Conservation (phyloP, 2,113 vertebrate species). For the Tyto alba region DNA sequence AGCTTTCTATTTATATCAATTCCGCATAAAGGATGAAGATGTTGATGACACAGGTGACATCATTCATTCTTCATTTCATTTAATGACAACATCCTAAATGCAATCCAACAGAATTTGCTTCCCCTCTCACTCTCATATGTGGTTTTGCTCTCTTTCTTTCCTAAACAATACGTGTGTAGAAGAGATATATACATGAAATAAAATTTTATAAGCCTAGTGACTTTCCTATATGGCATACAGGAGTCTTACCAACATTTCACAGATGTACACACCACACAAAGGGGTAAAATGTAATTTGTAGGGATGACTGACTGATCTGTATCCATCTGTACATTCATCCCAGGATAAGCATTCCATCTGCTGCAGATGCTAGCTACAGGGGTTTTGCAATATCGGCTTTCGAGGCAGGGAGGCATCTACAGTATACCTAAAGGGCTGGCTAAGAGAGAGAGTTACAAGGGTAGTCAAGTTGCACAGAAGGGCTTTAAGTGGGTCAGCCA, state of each 20-base stretch:
- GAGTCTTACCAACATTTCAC: not conserved
- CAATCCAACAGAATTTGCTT: not conserved
- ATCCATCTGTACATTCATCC: conserved; percentile 13
- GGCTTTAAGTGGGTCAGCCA: conserved; percentile 20
- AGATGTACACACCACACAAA: conserved; percentile 6
- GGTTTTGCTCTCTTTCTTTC: not conserved
- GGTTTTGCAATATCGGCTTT: not conserved
- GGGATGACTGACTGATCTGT: conserved; percentile 17
- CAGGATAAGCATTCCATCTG: conserved; percentile 52
- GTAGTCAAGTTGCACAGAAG: not conserved
- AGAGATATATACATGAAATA: not conserved
- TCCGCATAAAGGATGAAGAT: not conserved
- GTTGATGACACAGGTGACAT: not conserved
- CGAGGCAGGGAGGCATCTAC: not conserved
- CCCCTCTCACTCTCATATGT: not conserved
- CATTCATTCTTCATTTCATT: not conserved
- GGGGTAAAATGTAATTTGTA: conserved; percentile 44
- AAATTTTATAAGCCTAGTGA: not conserved
- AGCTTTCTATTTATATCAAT: not conserved
- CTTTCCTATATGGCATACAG: not conserved
- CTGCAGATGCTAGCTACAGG: conserved; percentile 17
- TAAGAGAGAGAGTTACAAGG: not conserved
- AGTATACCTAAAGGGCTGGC: not conserved
- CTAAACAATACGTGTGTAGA: not conserved
- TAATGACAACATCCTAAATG: not conserved